Evolutionary conservation across 2,888 invertebrate genomes (phyloP).

Genomic region (Mycalesis mineus): DNA sequence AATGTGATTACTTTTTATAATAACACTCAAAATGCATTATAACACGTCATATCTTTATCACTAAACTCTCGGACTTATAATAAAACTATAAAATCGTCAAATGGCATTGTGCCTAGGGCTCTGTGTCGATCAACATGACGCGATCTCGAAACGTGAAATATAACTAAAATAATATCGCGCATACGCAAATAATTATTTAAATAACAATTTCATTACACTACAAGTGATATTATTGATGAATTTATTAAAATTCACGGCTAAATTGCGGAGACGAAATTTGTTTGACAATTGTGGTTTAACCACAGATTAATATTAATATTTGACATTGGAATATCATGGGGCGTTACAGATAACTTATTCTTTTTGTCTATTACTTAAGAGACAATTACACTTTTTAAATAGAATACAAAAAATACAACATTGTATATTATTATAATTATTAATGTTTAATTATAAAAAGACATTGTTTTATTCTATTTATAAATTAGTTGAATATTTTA

Average conservation of each 20-base stretch:
- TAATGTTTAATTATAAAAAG: background rate
- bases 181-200: background rate
- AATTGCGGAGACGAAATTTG: slow-evolving; percentile 24
- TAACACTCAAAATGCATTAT: slow-evolving; percentile 28
- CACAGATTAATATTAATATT: slow-evolving; percentile 24
- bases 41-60: slow-evolving; percentile 50
- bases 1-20: slow-evolving; percentile 16
- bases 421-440: background rate
- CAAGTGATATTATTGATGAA: slow-evolving; percentile 13
- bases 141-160: slow-evolving; percentile 1
- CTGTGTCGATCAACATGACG: slow-evolving; percentile 30
- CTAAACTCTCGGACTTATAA: slow-evolving; percentile 29
- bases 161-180: slow-evolving; percentile 15
- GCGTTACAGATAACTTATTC: slow-evolving; percentile 4
- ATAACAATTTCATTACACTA: slow-evolving; percentile 7
- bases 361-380: background rate
- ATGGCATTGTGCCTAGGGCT: slow-evolving; percentile 38
- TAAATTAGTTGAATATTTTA: background rate
- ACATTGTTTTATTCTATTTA: background rate
- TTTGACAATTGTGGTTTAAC: slow-evolving; percentile 30
- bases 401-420: background rate
- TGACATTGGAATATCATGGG: slow-evolving; percentile 16
- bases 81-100: slow-evolving; percentile 36
- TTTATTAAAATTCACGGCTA: slow-evolving; percentile 27
- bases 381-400: background rate